Evolutionary conservation across 2,888 invertebrate genomes (phyloP).

Genomic region (Synanthedon formicaeformis): DNA sequence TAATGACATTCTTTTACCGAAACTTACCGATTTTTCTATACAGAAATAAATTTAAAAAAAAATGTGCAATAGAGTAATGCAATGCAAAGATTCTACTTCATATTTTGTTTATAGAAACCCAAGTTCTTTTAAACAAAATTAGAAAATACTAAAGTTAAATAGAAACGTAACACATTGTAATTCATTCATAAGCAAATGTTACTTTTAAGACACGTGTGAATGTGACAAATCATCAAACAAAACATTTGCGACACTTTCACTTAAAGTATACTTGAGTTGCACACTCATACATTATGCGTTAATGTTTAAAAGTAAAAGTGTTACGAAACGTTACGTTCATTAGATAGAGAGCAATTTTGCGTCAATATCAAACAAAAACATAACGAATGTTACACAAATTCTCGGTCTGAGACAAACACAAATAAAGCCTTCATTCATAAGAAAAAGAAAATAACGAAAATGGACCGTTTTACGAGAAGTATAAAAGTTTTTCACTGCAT

Average conservation of each 20-base stretch:
- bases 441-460: constrained; percentile 4
- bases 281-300: constrained; percentile 9
- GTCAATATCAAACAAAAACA: constrained; percentile 9
- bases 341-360: constrained; percentile 13
- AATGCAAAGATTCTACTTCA: too few species aligned
- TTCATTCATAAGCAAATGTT: constrained; percentile 15
- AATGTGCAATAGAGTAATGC: too few species aligned
- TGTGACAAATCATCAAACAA: constrained; percentile 19
- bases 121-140: too few species aligned
- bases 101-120: too few species aligned
- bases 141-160: too few species aligned
- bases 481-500: constrained; percentile 6
- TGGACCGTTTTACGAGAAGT: constrained; percentile 7
- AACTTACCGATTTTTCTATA: too few species aligned
- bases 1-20: too few species aligned
- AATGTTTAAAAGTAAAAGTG: constrained; percentile 43
- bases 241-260: constrained; percentile 25
- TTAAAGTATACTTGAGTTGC: constrained; percentile 6
- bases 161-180: too few species aligned
- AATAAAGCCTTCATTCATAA: not conserved
- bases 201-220: constrained; percentile 2
- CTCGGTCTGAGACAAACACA: not conserved
- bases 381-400: constrained; percentile 7
- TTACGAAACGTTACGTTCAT: constrained; percentile 22
- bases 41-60: too few species aligned